Conservation (phyloP, 2,888 invertebrate species). For the Hololepta plana region DNA sequence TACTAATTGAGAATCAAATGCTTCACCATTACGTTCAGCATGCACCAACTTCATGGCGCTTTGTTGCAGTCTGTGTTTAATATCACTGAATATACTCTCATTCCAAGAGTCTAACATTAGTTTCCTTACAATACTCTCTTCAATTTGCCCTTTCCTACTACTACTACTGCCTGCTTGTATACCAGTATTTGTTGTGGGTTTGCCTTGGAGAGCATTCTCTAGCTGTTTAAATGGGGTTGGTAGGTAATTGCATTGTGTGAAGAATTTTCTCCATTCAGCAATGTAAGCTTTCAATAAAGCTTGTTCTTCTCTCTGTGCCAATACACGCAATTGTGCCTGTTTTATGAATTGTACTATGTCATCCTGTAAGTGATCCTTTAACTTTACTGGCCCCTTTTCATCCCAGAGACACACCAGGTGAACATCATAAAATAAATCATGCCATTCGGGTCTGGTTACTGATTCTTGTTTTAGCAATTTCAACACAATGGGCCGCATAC, state of each 20-base stretch:
- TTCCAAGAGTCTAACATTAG: slow-evolving; percentile 99
- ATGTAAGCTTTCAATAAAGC: slow-evolving; percentile 92
- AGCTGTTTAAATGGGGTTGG: slow-evolving; percentile 90
- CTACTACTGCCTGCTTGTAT: slow-evolving; percentile 17
- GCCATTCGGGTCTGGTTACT: slow-evolving; percentile 92
- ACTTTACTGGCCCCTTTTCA: slow-evolving; percentile 79
- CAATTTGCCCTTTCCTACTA: slow-evolving; percentile 40
- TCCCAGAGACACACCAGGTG: slow-evolving; percentile 96
- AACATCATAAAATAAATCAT: slow-evolving; percentile 89
- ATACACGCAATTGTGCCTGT: slow-evolving; percentile 77
- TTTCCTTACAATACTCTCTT: slow-evolving; percentile 85
- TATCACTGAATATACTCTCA: slow-evolving; percentile 87
- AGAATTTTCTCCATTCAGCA: slow-evolving; percentile 95
- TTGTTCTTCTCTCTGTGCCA: slow-evolving; percentile 86
- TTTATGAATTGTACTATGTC: slow-evolving; percentile 90
- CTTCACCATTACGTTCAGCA: slow-evolving; percentile 92
- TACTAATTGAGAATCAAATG: slow-evolving; percentile 92
- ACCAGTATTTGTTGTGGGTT: slow-evolving; percentile 24
- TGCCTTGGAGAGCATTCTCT: slow-evolving; percentile 63
- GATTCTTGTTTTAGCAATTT: slow-evolving; percentile 87
- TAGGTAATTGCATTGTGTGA: slow-evolving; percentile 91
- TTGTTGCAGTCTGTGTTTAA: slow-evolving; percentile 80
- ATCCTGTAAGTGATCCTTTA: slow-evolving; percentile 74
- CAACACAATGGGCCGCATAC: slow-evolving; percentile 83
- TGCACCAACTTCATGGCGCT: slow-evolving; percentile 97